Evolutionary conservation across 2,113 vertebrate genomes (phyloP), one percentile per base, ranked within the genome.

Genomic region (Gobius niger): DNA sequence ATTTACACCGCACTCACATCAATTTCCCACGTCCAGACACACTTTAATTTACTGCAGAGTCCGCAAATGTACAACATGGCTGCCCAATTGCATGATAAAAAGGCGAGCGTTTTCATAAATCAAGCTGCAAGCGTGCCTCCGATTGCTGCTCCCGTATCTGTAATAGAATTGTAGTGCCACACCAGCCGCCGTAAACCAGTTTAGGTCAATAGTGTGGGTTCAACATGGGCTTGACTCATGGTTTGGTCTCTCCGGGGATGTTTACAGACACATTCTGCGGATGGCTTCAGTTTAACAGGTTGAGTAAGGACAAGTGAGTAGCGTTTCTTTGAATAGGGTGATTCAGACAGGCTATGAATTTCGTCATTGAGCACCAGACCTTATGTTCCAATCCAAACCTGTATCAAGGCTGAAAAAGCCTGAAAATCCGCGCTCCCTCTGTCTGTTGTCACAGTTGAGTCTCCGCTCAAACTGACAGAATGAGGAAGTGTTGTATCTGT

Each of bases 1-100:
- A 89, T 90, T 88, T 87, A 85, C 85, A 82, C 70, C 67, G 1
- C 65, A 49, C 63, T 73, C 79, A 83, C 76, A 65, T 81, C 79
- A 85, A 60, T 85, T 80, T 86, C 85, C 82, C 53, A 44, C 70
- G 47, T 80, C 72, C 50, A 75, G 73, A 85, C 82, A 85, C 74
- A 47, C 56, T 88, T 77, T 84, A 60, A 81, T 84, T 85, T 82
- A 70, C 81, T 62, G 75, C 70, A 34, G 65, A 54, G 59, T 70
- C 76, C 76, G 81, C 52, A 68, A 77, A 72, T 68, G 80, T 77
- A 77, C 75, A 56, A 77, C 47, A 56, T 8, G 47, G 54, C 72
- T 75, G 81, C 67, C 66, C 76, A 80, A 88, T 85, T 71, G 57
- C 49, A 69, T 75, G 76, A 85, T 77, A 60, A 80, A 77, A 16